Base-by-base conservation (phyloP, 1,140 invertebrate genomes). In the Caenorhabditis tropicalis region DNA sequence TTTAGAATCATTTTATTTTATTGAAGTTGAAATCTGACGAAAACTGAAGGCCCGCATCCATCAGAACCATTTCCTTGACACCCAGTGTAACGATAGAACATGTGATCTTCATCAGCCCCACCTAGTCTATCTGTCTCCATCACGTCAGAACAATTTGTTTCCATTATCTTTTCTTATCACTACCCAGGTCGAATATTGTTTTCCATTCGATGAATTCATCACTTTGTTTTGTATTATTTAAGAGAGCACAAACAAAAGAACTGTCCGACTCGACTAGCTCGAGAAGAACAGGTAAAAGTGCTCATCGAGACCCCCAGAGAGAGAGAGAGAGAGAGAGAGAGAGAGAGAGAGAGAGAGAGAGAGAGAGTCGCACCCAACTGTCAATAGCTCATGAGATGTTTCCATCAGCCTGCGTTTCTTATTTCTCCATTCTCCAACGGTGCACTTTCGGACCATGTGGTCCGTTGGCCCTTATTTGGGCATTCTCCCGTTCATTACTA, bases 21-120 rank as follows among this genome's bases (percentile, higher is more conserved):
- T n/a, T n/a, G n/a, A n/a, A n/a, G n/a, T 43, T 39, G 36, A 74
- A 74, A 74, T 74, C 65, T 74, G 65, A 74, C n/a, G 65, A 74
- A 74, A 74, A n/a, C 16, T 12, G 7, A 21, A 74, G 19, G 33
- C 3, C 24, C 3, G 1, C 24, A 46, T 43, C 65, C 36, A 46
- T 74, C 65, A 43, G 65, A 43, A n/a, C 24, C n/a, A 6, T 24
- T 74, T 46, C 15, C 65, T 27, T n/a, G 12, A 65, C 31, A 33
- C 36, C 12, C n/a, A 46, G 36, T 74, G 65, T 74, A 39, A 74
- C 65, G 21, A 43, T 31, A 4, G 65, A 74, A 74, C 65, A 74
- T 74, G 65, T 74, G 65, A 74, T 74, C 36, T 74, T 24, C n/a
- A 74, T 74, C 65, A 74, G 36, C 31, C 24, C 0, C 58, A 9